A percentile compares a stretch with the other conserved stretches of the same genome.
These are phyloP conservation scores for Peromyscus attwateri DNA, from an alignment of 2,797 vertebrate genomes.

Conservation along the genomic window DNA sequence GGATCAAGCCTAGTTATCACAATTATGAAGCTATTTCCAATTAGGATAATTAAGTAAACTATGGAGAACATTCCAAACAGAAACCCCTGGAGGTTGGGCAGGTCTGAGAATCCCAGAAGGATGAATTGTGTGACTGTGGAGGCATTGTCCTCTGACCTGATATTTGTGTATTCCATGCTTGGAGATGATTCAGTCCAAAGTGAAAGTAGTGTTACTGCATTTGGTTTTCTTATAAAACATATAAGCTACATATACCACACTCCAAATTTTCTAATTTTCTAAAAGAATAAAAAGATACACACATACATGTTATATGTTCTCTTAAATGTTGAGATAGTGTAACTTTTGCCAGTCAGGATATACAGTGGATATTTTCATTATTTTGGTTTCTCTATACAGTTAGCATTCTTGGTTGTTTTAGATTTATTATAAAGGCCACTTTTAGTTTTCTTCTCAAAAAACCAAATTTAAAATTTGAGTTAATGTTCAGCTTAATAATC, in stretches of 20 bases:
- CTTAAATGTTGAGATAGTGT: background rate
- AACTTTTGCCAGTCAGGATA: background rate
- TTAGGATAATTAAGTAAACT: constrained; percentile 51
- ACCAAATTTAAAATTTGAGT: background rate
- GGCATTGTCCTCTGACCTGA: background rate
- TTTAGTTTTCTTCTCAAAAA: background rate
- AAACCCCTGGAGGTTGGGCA: background rate
- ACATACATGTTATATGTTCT: fast-evolving
- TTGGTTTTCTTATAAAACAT: background rate
- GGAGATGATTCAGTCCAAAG: background rate
- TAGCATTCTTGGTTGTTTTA: background rate
- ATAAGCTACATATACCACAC: background rate
- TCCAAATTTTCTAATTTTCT: background rate
- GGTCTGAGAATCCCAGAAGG: constrained; percentile 67
- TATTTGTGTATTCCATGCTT: background rate
- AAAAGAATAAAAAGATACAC: background rate
- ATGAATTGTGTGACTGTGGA: constrained; percentile 26
- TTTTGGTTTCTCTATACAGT: background rate
- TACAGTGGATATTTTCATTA: background rate
- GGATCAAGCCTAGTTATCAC: background rate
- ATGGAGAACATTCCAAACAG: background rate
- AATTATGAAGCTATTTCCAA: constrained; percentile 54
- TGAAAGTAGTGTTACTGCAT: background rate
- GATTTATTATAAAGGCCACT: background rate
- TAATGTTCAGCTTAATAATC: background rate